A percentile compares a stretch with the other conserved stretches of the same genome.
phyloP scores from a whole-genome alignment of 2,888 invertebrate genomes.

The Scotopteryx bipunctaria region DNA sequence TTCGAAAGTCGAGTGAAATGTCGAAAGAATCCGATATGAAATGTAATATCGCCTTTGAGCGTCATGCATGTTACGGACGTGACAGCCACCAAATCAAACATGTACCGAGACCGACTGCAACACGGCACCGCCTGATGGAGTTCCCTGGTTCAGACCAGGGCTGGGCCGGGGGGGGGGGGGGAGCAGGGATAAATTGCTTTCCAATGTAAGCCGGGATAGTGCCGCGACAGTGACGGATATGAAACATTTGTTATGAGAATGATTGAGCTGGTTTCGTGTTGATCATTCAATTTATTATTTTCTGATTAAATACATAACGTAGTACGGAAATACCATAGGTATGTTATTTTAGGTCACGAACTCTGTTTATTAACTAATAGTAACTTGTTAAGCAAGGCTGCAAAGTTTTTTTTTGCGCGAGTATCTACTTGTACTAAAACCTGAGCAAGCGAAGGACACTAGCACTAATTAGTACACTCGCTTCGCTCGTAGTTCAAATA shows the following conservation, averaged over 20 bases:
- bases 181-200: constrained; percentile 35
- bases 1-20: background rate
- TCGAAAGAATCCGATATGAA: background rate
- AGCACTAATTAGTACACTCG: too few species aligned
- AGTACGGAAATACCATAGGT: too few species aligned
- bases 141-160: constrained; percentile 21
- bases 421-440: too few species aligned
- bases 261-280: constrained; percentile 2
- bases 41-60: too few species aligned
- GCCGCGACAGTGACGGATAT: constrained; percentile 27
- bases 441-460: too few species aligned
- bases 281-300: background rate
- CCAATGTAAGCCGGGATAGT: constrained; percentile 39
- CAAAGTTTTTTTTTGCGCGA: too few species aligned
- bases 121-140: constrained; percentile 26
- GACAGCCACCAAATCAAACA: background rate
- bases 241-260: constrained; percentile 19
- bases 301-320: too few species aligned
- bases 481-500: too few species aligned
- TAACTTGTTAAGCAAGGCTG: too few species aligned
- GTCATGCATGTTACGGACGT: background rate
- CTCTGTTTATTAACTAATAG: too few species aligned
- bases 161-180: background rate
- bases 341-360: too few species aligned
- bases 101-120: too few species aligned